Evolutionary conservation across 2,113 vertebrate genomes (phyloP).

Genomic region (Craseonycteris thonglongyai): DNA sequence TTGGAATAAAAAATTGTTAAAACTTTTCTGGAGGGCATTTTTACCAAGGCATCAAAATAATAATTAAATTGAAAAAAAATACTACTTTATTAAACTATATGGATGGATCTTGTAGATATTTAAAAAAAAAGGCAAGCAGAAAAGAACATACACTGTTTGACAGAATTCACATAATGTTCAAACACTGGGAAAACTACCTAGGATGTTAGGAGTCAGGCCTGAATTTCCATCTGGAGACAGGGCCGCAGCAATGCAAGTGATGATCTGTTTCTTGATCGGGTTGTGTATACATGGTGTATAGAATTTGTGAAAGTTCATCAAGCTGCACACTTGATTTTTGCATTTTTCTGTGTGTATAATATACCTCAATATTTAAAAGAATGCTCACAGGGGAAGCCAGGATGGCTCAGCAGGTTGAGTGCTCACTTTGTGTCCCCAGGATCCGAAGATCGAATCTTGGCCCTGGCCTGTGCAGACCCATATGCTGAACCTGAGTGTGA

Average conservation of each 20-base stretch:
- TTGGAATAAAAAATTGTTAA: not conserved
- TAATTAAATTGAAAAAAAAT: not conserved
- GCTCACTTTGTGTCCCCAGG: too few species aligned
- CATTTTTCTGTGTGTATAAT: not conserved
- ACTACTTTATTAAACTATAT: not conserved
- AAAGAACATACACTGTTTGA: not conserved
- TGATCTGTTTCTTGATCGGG: not conserved
- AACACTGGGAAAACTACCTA: not conserved
- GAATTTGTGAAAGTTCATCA: not conserved
- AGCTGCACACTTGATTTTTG: not conserved
- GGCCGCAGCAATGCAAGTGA: fast-evolving
- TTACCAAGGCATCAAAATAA: not conserved
- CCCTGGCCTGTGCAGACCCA: too few species aligned
- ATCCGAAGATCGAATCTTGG: too few species aligned
- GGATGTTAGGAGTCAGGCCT: not conserved
- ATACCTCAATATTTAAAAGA: not conserved
- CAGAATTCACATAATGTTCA: not conserved
- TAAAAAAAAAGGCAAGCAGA: not conserved
- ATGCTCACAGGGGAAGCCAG: too few species aligned
- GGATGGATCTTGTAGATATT: not conserved
- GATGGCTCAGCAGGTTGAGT: too few species aligned
- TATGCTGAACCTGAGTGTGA: too few species aligned
- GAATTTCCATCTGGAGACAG: not conserved
- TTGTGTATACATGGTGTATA: not conserved
- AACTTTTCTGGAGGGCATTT: not conserved